Evolutionary conservation across 2,888 invertebrate genomes (phyloP).

Genomic region (Eremobia ochroleuca): DNA sequence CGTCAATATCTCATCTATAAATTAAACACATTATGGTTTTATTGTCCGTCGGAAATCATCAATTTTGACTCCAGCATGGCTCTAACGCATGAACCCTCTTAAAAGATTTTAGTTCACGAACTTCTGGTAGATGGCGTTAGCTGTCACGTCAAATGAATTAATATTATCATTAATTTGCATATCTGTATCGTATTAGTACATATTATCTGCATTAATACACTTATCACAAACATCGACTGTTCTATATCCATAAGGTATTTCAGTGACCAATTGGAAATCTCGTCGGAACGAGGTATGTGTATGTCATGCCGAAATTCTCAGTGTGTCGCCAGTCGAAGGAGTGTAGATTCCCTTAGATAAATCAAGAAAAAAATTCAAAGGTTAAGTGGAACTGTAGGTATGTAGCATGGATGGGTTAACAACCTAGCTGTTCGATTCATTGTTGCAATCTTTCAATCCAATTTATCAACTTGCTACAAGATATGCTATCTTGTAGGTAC

Average conservation of each 20-base stretch:
- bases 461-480: slow-evolving; percentile 32
- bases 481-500: slow-evolving; percentile 30
- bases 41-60: no score
- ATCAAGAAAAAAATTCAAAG: not conserved
- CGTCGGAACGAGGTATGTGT: no score
- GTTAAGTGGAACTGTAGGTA: not conserved
- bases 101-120: slow-evolving; percentile 21
- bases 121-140: slow-evolving; percentile 53
- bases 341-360: not conserved
- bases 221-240: not conserved
- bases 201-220: slow-evolving; percentile 5
- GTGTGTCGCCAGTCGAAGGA: not conserved
- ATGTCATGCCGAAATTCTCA: not conserved
- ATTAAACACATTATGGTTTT: no score
- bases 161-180: slow-evolving; percentile 38
- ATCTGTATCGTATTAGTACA: slow-evolving; percentile 18
- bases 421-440: slow-evolving; percentile 17
- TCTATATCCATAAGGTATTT: not conserved
- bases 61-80: no score
- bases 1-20: no score
- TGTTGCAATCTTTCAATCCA: slow-evolving; percentile 34
- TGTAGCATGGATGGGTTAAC: slow-evolving; percentile 31
- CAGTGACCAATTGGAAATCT: not conserved
- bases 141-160: slow-evolving; percentile 2
- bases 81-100: no score